Percentiles rank a stretch among this genome's conserved stretches.
Conservation (phyloP, 2,113 vertebrate genomes). For the Raja brachyura region DNA sequence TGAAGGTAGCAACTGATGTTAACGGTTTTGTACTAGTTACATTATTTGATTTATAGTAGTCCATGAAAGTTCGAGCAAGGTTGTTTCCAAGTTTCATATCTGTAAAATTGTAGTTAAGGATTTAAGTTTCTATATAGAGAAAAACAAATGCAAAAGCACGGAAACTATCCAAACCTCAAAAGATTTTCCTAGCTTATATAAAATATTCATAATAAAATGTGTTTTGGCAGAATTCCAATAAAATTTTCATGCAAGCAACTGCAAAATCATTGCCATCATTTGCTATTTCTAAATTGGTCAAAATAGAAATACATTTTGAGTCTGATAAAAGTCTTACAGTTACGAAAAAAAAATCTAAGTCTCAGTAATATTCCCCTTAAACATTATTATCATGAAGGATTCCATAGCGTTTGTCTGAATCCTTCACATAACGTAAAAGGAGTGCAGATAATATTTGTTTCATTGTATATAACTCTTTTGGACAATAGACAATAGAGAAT, state of each 20-base stretch:
- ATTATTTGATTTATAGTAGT: conserved; percentile 85
- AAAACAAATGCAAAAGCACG: background rate
- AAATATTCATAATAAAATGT: background rate
- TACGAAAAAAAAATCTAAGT: background rate
- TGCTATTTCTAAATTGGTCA: background rate
- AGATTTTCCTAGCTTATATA: background rate
- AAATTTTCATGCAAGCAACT: background rate
- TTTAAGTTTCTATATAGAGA: background rate
- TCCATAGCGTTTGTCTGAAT: background rate
- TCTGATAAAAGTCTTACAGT: background rate
- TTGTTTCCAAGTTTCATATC: conserved; percentile 95
- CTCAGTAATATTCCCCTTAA: background rate
- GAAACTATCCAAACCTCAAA: background rate
- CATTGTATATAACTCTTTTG: background rate
- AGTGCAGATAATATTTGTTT: background rate
- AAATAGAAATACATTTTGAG: background rate
- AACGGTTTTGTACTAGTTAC: conserved; percentile 63
- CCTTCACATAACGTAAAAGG: background rate
- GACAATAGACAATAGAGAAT: too few species aligned
- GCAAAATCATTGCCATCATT: background rate
- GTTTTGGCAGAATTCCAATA: background rate
- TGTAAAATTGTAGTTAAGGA: conserved; percentile 68
- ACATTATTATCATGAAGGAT: background rate
- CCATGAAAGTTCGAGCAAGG: conserved; percentile 86
- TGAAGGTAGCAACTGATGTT: conserved; percentile 42